Percentiles rank a stretch among this genome's conserved stretches.
phyloP scores from a whole-genome alignment of 2,113 vertebrate genomes.

The Sapayoa aenigma region DNA sequence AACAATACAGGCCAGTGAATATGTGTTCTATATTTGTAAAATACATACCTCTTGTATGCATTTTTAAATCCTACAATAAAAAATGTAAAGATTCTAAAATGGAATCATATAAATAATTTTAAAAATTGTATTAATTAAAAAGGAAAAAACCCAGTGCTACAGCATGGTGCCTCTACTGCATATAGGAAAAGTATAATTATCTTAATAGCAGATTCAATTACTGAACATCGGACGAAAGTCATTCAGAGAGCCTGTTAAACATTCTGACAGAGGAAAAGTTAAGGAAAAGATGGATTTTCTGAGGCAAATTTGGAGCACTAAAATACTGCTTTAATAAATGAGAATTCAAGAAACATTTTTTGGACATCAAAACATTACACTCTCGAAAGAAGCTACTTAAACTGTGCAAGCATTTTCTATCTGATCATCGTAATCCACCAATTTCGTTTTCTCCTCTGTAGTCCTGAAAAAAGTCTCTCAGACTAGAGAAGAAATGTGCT shows the following conservation, averaged over 20 bases:
- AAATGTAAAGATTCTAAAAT: neutral
- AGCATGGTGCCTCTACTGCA: rapidly evolving
- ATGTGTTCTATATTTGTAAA: neutral
- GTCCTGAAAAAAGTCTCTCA: neutral
- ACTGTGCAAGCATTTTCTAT: neutral
- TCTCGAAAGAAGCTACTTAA: neutral
- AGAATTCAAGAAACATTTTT: neutral
- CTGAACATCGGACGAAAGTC: neutral
- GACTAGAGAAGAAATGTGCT: neutral
- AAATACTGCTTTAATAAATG: neutral
- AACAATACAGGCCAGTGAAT: neutral
- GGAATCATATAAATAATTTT: neutral
- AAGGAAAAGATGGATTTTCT: neutral
- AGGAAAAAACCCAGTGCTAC: neutral
- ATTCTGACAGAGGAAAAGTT: neutral
- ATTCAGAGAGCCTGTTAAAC: neutral
- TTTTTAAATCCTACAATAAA: neutral
- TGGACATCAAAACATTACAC: neutral
- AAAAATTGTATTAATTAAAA: neutral
- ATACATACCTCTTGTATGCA: rapidly evolving
- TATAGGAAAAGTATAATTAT: neutral
- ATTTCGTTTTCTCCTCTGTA: neutral
- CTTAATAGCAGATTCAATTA: neutral
- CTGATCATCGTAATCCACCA: neutral
- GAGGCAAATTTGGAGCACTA: neutral